Conservation (phyloP, 2,113 vertebrate species). For the Trochalopteron elliotii region DNA sequence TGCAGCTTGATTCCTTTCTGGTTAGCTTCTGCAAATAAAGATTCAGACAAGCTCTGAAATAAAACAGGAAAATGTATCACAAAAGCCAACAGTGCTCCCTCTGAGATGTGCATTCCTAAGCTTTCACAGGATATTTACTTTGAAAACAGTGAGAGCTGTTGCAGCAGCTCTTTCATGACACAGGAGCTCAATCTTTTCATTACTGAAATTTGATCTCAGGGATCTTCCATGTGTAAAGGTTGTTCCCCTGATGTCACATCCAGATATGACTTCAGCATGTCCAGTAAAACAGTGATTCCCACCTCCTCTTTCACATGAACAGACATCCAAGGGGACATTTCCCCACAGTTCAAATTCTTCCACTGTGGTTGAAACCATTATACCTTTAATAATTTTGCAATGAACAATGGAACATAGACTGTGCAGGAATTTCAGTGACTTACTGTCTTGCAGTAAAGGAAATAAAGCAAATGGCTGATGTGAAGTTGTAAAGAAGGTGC, state of each 20-base stretch:
- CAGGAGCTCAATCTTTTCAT: not conserved
- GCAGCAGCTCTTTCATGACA: not conserved
- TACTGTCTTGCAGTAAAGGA: not conserved
- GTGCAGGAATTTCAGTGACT: not conserved
- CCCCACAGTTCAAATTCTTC: not conserved
- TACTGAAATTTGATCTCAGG: not conserved
- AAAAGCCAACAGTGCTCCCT: not conserved
- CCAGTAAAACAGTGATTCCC: not conserved
- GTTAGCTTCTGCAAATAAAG: not conserved
- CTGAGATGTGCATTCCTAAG: not conserved
- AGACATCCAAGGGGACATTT: not conserved
- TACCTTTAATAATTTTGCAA: not conserved
- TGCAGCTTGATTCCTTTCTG: not conserved
- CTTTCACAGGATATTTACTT: not conserved
- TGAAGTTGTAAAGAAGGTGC: not conserved
- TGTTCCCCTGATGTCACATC: not conserved
- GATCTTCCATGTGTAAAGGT: not conserved
- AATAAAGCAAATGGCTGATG: not conserved
- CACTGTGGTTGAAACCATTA: not conserved
- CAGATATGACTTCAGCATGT: not conserved
- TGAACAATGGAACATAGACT: not conserved
- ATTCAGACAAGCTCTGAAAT: not conserved
- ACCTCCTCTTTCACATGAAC: not conserved
- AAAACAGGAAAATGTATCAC: not conserved
- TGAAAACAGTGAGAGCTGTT: not conserved